Conservation (phyloP, 2,888 invertebrate species). For the Drosophila antonietae region DNA sequence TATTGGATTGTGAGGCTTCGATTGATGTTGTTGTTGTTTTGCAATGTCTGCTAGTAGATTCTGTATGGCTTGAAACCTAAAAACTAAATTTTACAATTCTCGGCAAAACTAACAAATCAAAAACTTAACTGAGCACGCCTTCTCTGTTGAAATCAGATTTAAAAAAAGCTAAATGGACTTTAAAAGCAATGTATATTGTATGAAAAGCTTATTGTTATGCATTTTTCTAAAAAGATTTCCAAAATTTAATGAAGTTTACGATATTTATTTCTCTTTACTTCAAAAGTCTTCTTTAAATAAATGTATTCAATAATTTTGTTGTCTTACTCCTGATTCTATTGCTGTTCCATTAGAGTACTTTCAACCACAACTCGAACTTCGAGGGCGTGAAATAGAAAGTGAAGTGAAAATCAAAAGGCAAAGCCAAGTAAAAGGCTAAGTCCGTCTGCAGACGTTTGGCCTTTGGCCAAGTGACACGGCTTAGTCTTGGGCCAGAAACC, state of each 20-base stretch:
- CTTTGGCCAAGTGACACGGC: slow-evolving; percentile 37
- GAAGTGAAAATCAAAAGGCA: slow-evolving; percentile 19
- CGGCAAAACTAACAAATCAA: slow-evolving; percentile 15
- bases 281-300: too few species aligned
- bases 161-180: neutral
- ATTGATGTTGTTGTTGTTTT: slow-evolving; percentile 17
- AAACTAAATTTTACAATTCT: slow-evolving; percentile 33
- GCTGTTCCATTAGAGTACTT: neutral
- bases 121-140: slow-evolving; percentile 28
- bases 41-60: slow-evolving; percentile 40
- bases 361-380: neutral
- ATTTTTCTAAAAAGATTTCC: neutral
- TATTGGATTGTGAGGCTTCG: slow-evolving; percentile 25
- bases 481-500: slow-evolving; percentile 47
- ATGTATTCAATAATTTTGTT: too few species aligned
- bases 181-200: neutral
- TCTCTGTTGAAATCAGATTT: slow-evolving; percentile 16
- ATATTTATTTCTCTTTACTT: neutral
- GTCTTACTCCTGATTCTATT: too few species aligned
- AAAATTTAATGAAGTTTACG: too few species aligned
- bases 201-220: neutral
- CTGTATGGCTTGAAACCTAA: slow-evolving; percentile 34
- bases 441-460: slow-evolving; percentile 19
- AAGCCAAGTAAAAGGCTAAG: slow-evolving; percentile 25
- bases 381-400: slow-evolving; percentile 25